phyloP scores from a whole-genome alignment of 2,888 invertebrate genomes.

The Octonoba sinensis region DNA sequence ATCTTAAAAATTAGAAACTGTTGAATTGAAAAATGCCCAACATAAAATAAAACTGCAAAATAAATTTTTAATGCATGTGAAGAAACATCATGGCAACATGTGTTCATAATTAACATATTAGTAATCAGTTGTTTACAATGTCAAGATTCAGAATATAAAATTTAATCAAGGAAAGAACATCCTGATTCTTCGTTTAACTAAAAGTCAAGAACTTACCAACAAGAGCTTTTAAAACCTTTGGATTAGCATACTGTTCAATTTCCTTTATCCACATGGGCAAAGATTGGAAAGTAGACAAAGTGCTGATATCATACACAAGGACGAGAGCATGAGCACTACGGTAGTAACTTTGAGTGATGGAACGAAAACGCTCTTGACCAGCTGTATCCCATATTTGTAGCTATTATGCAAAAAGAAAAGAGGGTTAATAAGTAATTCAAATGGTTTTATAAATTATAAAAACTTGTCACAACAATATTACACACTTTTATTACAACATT shows the following conservation, averaged over 20 bases:
- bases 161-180: no score
- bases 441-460: background rate
- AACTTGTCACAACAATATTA: background rate
- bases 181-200: background rate
- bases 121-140: no score
- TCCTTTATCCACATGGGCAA: constrained; percentile 96
- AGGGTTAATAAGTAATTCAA: background rate
- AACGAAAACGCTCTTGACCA: constrained; percentile 93
- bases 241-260: constrained; percentile 97
- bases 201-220: constrained; percentile 79
- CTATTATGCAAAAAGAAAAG: constrained; percentile 72
- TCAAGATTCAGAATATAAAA: no score
- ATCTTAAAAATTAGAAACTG: no score
- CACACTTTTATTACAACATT: no score
- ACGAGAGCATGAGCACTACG: constrained; percentile 97
- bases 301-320: constrained; percentile 96
- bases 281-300: constrained; percentile 97
- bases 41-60: no score
- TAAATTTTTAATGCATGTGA: no score
- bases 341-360: constrained; percentile 98
- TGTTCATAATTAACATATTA: no score
- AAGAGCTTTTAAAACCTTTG: constrained; percentile 92
- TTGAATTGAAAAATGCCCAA: no score
- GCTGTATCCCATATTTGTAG: constrained; percentile 99
- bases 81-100: no score